Conservation (phyloP, 2,888 invertebrate species). For the Glyphotaelius pellucidus region DNA sequence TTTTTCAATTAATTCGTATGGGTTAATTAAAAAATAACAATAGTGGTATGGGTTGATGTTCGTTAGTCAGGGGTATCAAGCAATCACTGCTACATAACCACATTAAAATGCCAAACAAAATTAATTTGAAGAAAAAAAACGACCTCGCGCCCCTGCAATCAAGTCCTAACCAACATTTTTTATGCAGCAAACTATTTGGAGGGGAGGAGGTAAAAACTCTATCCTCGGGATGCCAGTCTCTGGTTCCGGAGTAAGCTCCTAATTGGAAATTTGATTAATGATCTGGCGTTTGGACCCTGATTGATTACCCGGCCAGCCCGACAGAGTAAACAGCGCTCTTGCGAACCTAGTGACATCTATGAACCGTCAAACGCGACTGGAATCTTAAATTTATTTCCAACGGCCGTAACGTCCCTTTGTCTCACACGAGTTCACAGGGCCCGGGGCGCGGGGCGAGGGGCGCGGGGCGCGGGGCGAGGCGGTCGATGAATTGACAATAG, state of each 20-base stretch:
- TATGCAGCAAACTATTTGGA: neutral
- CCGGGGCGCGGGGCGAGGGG: too few relatives aligned
- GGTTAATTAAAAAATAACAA: too few relatives aligned
- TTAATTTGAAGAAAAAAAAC: neutral
- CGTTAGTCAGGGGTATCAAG: too few relatives aligned
- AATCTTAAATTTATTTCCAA: slow-evolving; percentile 51
- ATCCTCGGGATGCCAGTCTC: neutral
- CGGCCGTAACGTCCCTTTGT: slow-evolving; percentile 23
- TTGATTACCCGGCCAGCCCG: slow-evolving; percentile 61
- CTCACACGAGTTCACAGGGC: slow-evolving; percentile 26
- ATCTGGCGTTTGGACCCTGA: slow-evolving; percentile 60
- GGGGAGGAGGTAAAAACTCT: slow-evolving; percentile 22
- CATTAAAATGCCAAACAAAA: neutral
- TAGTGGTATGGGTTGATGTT: too few relatives aligned
- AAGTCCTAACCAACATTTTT: neutral
- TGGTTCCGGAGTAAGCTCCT: slow-evolving; percentile 38
- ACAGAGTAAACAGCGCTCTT: slow-evolving; percentile 48
- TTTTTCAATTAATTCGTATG: too few relatives aligned
- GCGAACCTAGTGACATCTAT: slow-evolving; percentile 53
- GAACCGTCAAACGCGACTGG: slow-evolving; percentile 51
- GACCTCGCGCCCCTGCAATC: neutral
- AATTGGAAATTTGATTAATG: slow-evolving; percentile 66
- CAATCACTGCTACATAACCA: too few relatives aligned
- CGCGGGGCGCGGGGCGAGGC: too few relatives aligned
- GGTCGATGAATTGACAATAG: slow-evolving; percentile 14